Evolutionary conservation across 2,797 vertebrate species (phyloP).

Genomic region (Enteromius viviparus): DNA sequence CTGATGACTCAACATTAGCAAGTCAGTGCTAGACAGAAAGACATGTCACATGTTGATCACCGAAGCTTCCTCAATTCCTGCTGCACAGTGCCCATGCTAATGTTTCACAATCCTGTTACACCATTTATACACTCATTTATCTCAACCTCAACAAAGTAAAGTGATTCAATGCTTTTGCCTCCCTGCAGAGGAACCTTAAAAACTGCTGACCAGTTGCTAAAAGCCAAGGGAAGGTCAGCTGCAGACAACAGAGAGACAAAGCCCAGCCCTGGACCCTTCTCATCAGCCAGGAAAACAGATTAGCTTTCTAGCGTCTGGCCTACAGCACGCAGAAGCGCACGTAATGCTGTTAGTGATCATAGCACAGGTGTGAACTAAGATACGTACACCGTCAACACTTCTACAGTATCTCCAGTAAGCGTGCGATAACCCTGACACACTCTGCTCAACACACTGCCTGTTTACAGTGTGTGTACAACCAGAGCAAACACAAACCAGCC

Average conservation of each 20-base stretch:
- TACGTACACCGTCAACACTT: constrained; percentile 4
- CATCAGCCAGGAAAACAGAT: constrained; percentile 44
- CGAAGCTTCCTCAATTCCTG: background rate
- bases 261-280: constrained; percentile 25
- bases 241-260: constrained; percentile 35
- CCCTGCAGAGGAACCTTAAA: constrained; percentile 12
- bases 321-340: constrained; percentile 17
- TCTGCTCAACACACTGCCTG: constrained; percentile 16
- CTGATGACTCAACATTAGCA: background rate
- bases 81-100: background rate
- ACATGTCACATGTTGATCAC: background rate
- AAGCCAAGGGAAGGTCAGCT: constrained; percentile 43
- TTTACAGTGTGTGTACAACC: constrained; percentile 27
- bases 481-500: constrained; percentile 25
- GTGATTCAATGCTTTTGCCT: background rate
- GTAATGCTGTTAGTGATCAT: constrained; percentile 43
- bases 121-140: background rate
- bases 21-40: background rate
- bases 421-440: background rate
- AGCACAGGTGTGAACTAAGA: constrained; percentile 41
- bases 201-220: constrained; percentile 35
- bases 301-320: constrained; percentile 22
- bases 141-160: background rate
- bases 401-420: constrained; percentile 25
- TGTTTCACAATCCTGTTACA: background rate